A percentile compares a stretch with the other conserved stretches of the same genome.
Conservation (phyloP, 2,888 invertebrate genomes). For the Heliconius sara region DNA sequence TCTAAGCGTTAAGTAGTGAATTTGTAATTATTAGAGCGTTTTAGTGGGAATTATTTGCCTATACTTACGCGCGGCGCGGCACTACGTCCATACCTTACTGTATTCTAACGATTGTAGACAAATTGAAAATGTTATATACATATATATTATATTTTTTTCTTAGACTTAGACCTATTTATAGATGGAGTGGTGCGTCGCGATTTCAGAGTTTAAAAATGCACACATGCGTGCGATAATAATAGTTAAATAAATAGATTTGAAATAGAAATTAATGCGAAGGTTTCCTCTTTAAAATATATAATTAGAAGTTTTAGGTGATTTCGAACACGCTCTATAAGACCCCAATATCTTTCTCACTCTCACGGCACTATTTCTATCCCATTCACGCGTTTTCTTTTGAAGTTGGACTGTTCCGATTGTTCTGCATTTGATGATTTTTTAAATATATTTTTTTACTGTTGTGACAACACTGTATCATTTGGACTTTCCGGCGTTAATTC, state of each 20-base stretch:
- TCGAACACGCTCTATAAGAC: constrained; percentile 65
- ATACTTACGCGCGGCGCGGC: constrained; percentile 55
- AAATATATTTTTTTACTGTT: constrained; percentile 53
- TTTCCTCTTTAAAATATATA: constrained; percentile 47
- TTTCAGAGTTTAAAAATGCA: constrained; percentile 52
- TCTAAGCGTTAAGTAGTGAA: constrained; percentile 71
- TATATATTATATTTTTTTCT: constrained; percentile 60
- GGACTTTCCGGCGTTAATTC: constrained; percentile 28
- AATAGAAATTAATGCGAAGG: constrained; percentile 58
- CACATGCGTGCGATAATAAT: constrained; percentile 54
- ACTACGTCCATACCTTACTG: constrained; percentile 55
- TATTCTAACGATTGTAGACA: constrained; percentile 64
- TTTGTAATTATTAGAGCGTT: constrained; percentile 65
- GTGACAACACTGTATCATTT: constrained; percentile 60
- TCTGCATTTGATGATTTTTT: constrained; percentile 49
- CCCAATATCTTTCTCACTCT: constrained; percentile 53
- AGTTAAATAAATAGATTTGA: constrained; percentile 63
- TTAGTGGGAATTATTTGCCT: constrained; percentile 66
- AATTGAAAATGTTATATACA: constrained; percentile 60
- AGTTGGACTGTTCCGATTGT: constrained; percentile 52
- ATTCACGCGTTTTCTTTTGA: constrained; percentile 47
- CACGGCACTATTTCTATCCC: constrained; percentile 48
- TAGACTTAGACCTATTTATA: constrained; percentile 53
- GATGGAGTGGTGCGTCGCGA: constrained; percentile 41
- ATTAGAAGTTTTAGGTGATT: constrained; percentile 57